phyloP scores from a whole-genome alignment of 2,113 vertebrate species.

The Pungitius pungitius region DNA sequence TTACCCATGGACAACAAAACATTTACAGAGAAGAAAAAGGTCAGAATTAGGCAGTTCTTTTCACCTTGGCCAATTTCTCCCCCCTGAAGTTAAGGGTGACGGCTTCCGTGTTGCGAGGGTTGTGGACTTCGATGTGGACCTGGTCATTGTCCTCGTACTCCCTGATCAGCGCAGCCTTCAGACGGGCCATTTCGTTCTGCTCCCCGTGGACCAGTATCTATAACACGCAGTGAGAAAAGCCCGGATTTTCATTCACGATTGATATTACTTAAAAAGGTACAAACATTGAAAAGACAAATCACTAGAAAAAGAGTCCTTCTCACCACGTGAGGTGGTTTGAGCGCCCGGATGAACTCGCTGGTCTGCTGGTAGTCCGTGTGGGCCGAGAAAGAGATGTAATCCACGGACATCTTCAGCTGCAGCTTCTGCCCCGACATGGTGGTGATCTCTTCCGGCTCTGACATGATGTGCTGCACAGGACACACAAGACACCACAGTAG shows the following conservation, averaged over 20 bases:
- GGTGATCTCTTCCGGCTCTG: slow-evolving; percentile 97
- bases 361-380: slow-evolving; percentile 99
- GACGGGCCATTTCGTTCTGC: slow-evolving; percentile 97
- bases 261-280: background rate
- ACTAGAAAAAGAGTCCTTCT: background rate
- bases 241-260: background rate
- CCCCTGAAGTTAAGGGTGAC: slow-evolving; percentile 98
- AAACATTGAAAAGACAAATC: slow-evolving; percentile 11
- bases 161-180: slow-evolving; percentile 95
- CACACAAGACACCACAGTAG: background rate
- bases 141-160: slow-evolving; percentile 98
- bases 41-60: background rate
- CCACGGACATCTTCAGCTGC: slow-evolving; percentile 99
- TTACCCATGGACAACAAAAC: background rate
- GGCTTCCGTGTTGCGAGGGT: slow-evolving; percentile 97
- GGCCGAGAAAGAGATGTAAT: slow-evolving; percentile 99
- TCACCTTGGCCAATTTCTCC: slow-evolving; percentile 98
- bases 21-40: background rate
- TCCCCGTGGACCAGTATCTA: slow-evolving; percentile 94
- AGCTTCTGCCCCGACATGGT: slow-evolving; percentile 99
- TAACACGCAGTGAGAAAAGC: background rate
- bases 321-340: slow-evolving; percentile 98
- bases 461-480: slow-evolving; percentile 93
- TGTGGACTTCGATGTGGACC: slow-evolving; percentile 97
- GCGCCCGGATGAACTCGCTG: slow-evolving; percentile 97